Evolutionary conservation across 2,888 invertebrate species (phyloP).

Genomic region (Trimorus sp.): DNA sequence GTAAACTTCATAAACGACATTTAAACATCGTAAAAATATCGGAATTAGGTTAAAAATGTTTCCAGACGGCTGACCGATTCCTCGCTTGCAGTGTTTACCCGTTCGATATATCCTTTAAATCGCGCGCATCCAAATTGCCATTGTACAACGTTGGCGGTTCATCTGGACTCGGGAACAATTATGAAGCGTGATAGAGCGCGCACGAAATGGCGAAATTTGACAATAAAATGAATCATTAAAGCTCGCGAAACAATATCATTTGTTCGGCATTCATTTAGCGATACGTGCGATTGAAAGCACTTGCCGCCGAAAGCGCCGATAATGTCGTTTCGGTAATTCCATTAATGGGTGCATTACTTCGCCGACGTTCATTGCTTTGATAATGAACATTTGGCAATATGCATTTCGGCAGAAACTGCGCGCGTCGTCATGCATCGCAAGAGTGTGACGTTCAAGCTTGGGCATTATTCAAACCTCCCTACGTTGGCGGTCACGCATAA

Average conservation of each 20-base stretch:
- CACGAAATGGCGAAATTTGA: conserved; percentile 26
- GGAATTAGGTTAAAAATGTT: too few species aligned
- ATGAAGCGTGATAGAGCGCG: conserved; percentile 18
- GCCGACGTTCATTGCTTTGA: conserved; percentile 60
- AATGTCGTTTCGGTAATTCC: conserved; percentile 58
- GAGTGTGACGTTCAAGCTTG: conserved; percentile 49
- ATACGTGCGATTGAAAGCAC: conserved; percentile 49
- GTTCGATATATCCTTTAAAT: too few species aligned
- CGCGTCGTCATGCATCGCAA: conserved; percentile 41
- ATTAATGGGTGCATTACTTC: conserved; percentile 63
- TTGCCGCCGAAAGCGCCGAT: conserved; percentile 39
- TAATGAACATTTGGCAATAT: conserved; percentile 64
- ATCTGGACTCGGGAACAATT: conserved; percentile 17
- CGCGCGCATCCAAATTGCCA: not conserved
- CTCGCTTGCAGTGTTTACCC: too few species aligned
- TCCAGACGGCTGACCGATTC: too few species aligned
- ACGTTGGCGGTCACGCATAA: conserved; percentile 31
- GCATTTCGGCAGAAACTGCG: conserved; percentile 49
- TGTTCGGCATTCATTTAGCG: conserved; percentile 32
- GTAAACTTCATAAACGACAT: too few species aligned
- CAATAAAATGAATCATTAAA: conserved; percentile 41
- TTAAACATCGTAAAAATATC: too few species aligned
- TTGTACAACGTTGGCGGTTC: not conserved
- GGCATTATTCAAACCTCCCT: conserved; percentile 39
- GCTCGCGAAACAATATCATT: conserved; percentile 33